A percentile compares a stretch with the other conserved stretches of the same genome.
phyloP scores from a whole-genome alignment of 2,113 vertebrate species.

The Alligator sinensis region DNA sequence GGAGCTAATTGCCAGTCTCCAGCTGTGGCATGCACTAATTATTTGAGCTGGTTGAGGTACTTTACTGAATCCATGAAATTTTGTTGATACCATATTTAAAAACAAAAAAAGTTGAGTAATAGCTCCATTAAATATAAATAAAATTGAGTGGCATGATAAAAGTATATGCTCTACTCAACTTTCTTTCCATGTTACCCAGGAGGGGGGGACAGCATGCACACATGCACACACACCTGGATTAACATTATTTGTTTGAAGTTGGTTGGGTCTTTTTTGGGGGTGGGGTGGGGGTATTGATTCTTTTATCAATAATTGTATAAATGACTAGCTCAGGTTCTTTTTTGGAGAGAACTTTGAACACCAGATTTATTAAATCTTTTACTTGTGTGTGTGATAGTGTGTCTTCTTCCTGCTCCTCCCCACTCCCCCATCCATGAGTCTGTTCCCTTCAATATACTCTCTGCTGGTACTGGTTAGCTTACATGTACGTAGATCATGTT shows the following conservation, averaged over 20 bases:
- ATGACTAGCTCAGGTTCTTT: background rate
- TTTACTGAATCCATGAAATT: background rate
- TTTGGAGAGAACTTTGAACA: background rate
- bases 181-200: background rate
- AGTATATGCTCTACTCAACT: background rate
- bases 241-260: too few species aligned
- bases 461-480: background rate
- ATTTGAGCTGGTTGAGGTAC: background rate
- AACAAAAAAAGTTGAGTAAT: background rate
- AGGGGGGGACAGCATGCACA: too few species aligned
- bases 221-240: too few species aligned
- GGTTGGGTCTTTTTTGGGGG: too few species aligned
- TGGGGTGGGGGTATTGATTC: background rate
- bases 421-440: background rate
- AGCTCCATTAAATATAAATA: background rate
- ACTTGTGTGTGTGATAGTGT: rapidly evolving
- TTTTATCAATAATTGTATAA: background rate
- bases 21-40: background rate
- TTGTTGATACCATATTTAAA: constrained; percentile 2
- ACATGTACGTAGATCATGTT: background rate
- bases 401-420: background rate
- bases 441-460: background rate
- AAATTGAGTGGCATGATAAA: background rate
- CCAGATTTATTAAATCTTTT: background rate
- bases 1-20: background rate